Conservation (phyloP, 2,113 vertebrate species). For the Aspiorhynchus laticeps region DNA sequence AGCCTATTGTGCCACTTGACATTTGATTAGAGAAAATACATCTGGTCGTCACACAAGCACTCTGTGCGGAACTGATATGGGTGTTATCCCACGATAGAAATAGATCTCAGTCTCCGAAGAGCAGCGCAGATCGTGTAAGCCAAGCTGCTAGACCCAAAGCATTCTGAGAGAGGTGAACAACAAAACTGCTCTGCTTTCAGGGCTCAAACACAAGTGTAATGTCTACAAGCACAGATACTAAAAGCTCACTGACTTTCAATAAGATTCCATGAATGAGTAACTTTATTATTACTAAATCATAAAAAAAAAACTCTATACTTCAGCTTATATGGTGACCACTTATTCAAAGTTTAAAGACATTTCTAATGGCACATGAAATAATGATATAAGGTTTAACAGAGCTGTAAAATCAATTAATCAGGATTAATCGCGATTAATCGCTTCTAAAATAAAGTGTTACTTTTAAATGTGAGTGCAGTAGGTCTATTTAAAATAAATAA, state of each 20-base stretch:
- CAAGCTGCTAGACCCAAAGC: not conserved
- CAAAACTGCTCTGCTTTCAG: not conserved
- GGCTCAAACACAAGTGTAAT: not conserved
- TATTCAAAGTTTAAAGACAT: not conserved
- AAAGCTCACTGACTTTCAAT: not conserved
- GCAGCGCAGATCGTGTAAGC: not conserved
- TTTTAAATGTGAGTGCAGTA: not conserved
- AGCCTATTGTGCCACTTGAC: conserved; percentile 37
- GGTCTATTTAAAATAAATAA: not conserved
- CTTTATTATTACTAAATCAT: not conserved
- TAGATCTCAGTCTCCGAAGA: conserved; percentile 23
- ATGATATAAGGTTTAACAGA: not conserved
- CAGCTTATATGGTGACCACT: not conserved
- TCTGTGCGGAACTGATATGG: conserved; percentile 20
- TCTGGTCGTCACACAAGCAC: conserved; percentile 22
- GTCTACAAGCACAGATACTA: not conserved
- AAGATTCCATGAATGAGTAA: not conserved
- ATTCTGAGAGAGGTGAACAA: not conserved
- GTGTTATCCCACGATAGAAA: conserved; percentile 25
- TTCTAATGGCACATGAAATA: not conserved
- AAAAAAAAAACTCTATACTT: not conserved
- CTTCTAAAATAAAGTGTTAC: not conserved
- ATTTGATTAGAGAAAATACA: conserved; percentile 40
- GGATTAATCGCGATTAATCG: too few species aligned
- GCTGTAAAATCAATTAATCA: too few species aligned